Conservation (phyloP, 1,140 invertebrate species). For the Paracyclopina nana region DNA sequence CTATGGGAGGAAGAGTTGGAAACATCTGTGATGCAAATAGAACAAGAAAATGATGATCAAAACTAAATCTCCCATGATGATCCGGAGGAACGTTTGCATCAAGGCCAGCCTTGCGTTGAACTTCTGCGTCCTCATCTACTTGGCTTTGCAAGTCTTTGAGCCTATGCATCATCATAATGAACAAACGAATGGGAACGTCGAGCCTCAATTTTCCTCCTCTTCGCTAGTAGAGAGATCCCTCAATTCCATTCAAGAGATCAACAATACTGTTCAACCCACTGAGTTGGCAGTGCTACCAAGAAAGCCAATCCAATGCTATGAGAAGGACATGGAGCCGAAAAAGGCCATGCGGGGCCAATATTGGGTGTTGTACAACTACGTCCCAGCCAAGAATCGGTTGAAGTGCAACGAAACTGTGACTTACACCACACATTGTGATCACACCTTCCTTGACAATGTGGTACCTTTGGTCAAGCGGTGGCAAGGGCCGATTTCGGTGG, state of each 20-base stretch:
- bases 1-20: too few relatives aligned
- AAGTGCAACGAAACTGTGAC: constrained; percentile 63
- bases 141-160: too few relatives aligned
- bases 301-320: neutral
- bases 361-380: constrained; percentile 74
- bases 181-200: too few relatives aligned
- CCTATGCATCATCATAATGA: too few relatives aligned
- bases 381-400: constrained; percentile 29
- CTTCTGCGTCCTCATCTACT: too few relatives aligned
- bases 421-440: constrained; percentile 77
- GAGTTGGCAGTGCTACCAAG: neutral
- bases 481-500: constrained; percentile 47
- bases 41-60: too few relatives aligned
- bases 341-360: constrained; percentile 45
- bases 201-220: too few relatives aligned
- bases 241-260: neutral
- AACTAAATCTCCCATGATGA: too few relatives aligned
- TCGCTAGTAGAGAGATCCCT: too few relatives aligned
- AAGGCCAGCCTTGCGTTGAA: too few relatives aligned
- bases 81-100: too few relatives aligned
- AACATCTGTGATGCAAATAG: too few relatives aligned
- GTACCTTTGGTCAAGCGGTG: constrained; percentile 50
- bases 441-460: constrained; percentile 71
- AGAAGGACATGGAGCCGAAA: neutral
- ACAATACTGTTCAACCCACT: neutral